Conservation (phyloP, 2,888 invertebrate species). For the Atrina japonica region DNA sequence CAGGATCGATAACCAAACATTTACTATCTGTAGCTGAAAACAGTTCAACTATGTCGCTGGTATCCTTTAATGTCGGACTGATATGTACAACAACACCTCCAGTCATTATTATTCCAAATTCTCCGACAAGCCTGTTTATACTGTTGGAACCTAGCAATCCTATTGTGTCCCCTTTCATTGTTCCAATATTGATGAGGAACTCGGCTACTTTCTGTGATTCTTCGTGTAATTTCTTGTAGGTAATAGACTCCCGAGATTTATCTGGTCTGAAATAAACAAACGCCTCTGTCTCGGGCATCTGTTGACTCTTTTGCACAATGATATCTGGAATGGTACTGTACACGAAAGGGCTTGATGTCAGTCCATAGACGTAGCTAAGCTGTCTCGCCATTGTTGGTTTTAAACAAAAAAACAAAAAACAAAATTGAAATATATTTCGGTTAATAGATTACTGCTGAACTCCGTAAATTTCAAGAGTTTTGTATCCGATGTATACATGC, state of each 20-base stretch:
- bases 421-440: no score
- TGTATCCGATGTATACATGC: no score
- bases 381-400: no score
- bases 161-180: conserved; percentile 26
- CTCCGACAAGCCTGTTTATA: conserved; percentile 24
- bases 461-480: no score
- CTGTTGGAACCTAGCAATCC: conserved; percentile 31
- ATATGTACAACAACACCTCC: conserved; percentile 27
- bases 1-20: conserved; percentile 21
- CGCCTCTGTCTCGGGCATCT: conserved; percentile 10
- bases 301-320: neutral
- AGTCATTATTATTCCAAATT: conserved; percentile 22
- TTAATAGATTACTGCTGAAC: no score
- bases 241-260: conserved; percentile 9
- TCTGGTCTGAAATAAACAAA: conserved; percentile 10
- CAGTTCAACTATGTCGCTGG: conserved; percentile 11
- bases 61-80: conserved; percentile 12
- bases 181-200: no score
- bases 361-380: no score
- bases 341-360: neutral
- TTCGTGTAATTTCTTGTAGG: conserved; percentile 1
- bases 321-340: conserved; percentile 11
- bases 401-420: no score
- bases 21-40: conserved; percentile 13
- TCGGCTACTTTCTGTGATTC: conserved; percentile 18